Conservation (phyloP, 2,113 vertebrate species). For the Bostrychus sinensis region DNA sequence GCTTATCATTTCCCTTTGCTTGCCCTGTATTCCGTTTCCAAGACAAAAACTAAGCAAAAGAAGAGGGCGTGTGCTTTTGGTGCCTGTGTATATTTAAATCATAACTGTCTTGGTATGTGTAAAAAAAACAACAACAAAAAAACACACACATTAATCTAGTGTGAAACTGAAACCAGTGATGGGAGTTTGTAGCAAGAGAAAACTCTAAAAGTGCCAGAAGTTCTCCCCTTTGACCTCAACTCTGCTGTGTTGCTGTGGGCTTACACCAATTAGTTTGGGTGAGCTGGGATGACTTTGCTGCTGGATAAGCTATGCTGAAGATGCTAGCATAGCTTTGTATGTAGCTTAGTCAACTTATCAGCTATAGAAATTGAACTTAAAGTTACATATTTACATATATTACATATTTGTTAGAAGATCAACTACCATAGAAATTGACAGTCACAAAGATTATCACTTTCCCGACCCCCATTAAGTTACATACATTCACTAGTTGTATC, state of each 20-base stretch:
- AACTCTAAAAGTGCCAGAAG: slow-evolving; percentile 53
- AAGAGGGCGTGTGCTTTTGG: not conserved
- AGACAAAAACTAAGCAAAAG: slow-evolving; percentile 49
- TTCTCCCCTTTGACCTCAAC: slow-evolving; percentile 50
- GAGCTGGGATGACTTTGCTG: slow-evolving; percentile 73
- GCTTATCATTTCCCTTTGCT: slow-evolving; percentile 55
- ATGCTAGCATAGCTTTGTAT: slow-evolving; percentile 50
- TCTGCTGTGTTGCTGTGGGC: slow-evolving; percentile 51
- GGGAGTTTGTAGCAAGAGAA: slow-evolving; percentile 25
- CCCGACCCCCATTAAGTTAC: no score
- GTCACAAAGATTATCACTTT: no score
- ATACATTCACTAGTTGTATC: not conserved
- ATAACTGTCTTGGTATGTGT: not conserved
- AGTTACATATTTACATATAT: no score
- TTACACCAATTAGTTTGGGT: slow-evolving; percentile 61
- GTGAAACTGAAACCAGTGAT: slow-evolving; percentile 17
- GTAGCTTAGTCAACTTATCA: slow-evolving; percentile 54
- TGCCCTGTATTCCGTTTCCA: slow-evolving; percentile 39
- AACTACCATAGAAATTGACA: no score
- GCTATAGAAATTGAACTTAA: no score
- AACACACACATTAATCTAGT: slow-evolving; percentile 1
- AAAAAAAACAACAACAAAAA: not conserved
- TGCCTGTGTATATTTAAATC: not conserved
- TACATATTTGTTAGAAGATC: no score
- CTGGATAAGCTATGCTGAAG: slow-evolving; percentile 55